These are phyloP conservation scores for Apodemus sylvaticus DNA, from an alignment of 2,113 vertebrate genomes.

Conservation along the genomic window DNA sequence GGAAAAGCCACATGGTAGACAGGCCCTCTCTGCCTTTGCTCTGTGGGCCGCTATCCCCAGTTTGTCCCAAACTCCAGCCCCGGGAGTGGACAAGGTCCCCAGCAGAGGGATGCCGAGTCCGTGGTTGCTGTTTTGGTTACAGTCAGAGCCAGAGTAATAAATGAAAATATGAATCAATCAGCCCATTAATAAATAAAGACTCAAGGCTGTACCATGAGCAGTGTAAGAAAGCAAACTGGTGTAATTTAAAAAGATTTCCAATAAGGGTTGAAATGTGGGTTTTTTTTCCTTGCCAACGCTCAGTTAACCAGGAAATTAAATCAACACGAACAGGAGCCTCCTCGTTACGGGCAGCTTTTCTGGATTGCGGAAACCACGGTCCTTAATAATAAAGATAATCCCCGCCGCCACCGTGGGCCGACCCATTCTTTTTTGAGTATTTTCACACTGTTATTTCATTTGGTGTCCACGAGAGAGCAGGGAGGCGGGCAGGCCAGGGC, in stretches of 20 bases:
- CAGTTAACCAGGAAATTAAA: slow-evolving; percentile 80
- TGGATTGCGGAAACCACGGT: slow-evolving; percentile 52
- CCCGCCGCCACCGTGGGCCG: background rate
- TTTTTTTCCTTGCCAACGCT: slow-evolving; percentile 54
- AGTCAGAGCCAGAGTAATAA: background rate
- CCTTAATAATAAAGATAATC: slow-evolving; percentile 66
- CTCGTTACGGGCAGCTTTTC: slow-evolving; percentile 59
- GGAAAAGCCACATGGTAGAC: background rate
- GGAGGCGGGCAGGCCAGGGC: background rate
- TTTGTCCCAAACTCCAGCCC: background rate
- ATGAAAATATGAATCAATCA: slow-evolving; percentile 17
- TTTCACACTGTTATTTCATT: background rate
- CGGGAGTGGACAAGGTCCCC: background rate
- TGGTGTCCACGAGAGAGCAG: background rate
- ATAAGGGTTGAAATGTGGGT: slow-evolving; percentile 38
- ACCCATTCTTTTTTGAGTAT: slow-evolving; percentile 5
- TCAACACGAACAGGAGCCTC: slow-evolving; percentile 45
- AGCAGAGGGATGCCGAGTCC: background rate
- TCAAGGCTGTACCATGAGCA: background rate
- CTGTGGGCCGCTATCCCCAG: background rate
- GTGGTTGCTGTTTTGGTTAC: background rate
- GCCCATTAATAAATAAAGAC: slow-evolving; percentile 37
- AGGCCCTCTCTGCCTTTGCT: background rate
- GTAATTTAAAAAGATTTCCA: slow-evolving; percentile 71
- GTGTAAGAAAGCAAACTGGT: background rate